A percentile compares a stretch with the other conserved stretches of the same genome.
Evolutionary conservation across 2,113 vertebrate genomes (phyloP).

Genomic region (Trematomus loennbergii): DNA sequence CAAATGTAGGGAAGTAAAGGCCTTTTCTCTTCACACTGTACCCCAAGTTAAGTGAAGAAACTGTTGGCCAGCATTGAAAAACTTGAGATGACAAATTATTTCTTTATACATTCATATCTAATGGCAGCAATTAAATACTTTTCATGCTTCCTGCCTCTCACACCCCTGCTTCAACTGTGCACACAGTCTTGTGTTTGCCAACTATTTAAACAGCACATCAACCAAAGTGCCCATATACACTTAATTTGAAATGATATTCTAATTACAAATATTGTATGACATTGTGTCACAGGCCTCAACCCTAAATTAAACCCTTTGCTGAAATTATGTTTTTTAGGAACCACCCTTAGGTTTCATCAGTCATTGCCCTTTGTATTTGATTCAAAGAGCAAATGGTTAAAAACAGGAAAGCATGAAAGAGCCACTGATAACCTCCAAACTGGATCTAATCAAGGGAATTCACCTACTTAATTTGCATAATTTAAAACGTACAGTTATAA

Average conservation of each 20-base stretch:
- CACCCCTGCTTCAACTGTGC: constrained; percentile 13
- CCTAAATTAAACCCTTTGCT: constrained; percentile 49
- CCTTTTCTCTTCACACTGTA: constrained; percentile 1
- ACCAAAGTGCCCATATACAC: constrained; percentile 5
- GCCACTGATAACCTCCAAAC: constrained; percentile 36
- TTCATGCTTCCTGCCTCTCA: constrained; percentile 29
- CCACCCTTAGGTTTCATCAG: constrained; percentile 21
- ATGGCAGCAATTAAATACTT: constrained; percentile 61
- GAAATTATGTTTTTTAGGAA: constrained; percentile 51
- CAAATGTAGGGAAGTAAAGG: constrained; percentile 7
- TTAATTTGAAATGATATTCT: constrained; percentile 30
- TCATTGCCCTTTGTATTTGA: constrained; percentile 38
- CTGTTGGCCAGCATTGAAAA: too few relatives aligned
- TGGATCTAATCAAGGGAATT: constrained; percentile 62
- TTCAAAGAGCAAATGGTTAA: constrained; percentile 44
- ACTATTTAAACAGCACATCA: constrained; percentile 21
- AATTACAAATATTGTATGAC: constrained; percentile 40
- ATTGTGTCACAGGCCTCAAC: constrained; percentile 19
- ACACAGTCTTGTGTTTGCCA: constrained; percentile 45
- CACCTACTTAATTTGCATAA: constrained; percentile 65
- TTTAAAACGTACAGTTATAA: constrained; percentile 57
- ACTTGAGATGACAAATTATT: too few relatives aligned
- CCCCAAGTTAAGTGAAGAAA: neutral
- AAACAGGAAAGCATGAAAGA: constrained; percentile 44
- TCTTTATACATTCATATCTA: constrained; percentile 14